Evolutionary conservation across 2,888 invertebrate genomes (phyloP), one percentile per base, ranked within the genome.

Genomic region (Atherix ibis): DNA sequence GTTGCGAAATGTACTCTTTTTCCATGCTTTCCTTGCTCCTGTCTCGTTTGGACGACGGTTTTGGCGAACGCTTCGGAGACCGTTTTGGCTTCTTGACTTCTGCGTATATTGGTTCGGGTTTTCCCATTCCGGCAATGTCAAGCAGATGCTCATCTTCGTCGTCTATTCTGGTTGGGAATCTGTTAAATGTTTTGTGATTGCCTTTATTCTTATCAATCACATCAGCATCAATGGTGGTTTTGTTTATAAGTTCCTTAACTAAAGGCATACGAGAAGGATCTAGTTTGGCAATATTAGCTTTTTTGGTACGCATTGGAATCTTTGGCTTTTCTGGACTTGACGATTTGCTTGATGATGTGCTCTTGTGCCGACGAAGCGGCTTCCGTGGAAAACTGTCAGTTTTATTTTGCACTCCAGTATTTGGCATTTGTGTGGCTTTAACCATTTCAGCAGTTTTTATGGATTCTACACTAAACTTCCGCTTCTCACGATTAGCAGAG

Each of bases 271-370:
- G 41, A 2, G 46, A 40, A 0, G 58, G 58, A 38, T 50, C 43
- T 10, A 58, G 35, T 34, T 49, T 53, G 5, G 52, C 44, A 14
- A 57, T 38, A 32, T 52, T 53, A 17, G 49, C 47, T 27, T 50
- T 53, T 0, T 33, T 28, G 10, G 55, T 37, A 4, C 51, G 49
- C 16, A 50, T 51, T 1, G 53, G 51, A 1, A 48, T 44, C 22
- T 49, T 46, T 4, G 49, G 49, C 9, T 27, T 16, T 25, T 52
- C 44, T 0, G 55, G 45, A 27, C 37, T 40, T 18, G 51, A 52
- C n/a, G n/a, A n/a, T n/a, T n/a, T n/a, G 40, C 53, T 52, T 2
- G 60, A 58, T 0, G 57, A 55, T 4, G 53, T 54, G 28, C 56
- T 55, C 40, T 58, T 56, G 34, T 50, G 45, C 12, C 49, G 40